phyloP scores from a whole-genome alignment of 2,113 vertebrate species.

The Callipepla squamata region DNA sequence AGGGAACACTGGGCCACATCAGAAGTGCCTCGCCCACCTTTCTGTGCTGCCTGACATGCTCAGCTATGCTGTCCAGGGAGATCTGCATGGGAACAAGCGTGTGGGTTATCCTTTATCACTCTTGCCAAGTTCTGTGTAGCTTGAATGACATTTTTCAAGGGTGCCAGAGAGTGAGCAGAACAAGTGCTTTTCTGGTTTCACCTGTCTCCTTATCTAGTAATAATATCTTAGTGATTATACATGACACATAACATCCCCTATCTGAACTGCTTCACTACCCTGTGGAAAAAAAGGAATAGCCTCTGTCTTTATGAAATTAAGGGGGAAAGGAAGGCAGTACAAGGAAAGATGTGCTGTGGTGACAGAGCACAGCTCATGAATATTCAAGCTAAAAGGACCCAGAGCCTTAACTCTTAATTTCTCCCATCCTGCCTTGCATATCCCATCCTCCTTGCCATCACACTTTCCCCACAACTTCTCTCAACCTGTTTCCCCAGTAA shows the following conservation, averaged over 20 bases:
- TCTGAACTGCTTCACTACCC: constrained; percentile 13
- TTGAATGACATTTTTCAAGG: constrained; percentile 31
- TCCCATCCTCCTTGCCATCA: background rate
- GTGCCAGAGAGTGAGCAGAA: background rate
- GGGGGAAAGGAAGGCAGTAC: background rate
- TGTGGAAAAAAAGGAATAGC: background rate
- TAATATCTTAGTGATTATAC: constrained; percentile 34
- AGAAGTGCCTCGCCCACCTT: background rate
- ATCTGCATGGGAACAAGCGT: rapidly evolving
- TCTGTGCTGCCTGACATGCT: background rate
- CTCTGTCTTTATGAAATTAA: background rate
- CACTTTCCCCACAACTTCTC: background rate
- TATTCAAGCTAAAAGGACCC: background rate
- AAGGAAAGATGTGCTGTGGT: background rate
- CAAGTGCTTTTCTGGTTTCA: background rate
- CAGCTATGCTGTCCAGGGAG: background rate
- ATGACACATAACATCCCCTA: constrained; percentile 35
- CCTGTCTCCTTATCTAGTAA: constrained; percentile 18
- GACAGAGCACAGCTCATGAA: background rate
- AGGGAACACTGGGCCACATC: background rate
- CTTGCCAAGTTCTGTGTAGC: background rate
- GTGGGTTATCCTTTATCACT: background rate
- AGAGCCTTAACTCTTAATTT: background rate
- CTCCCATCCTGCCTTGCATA: background rate
- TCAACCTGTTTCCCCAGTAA: background rate